Evolutionary conservation across 2,113 vertebrate genomes (phyloP), one percentile per base, ranked within the genome.

Genomic region (Saiga tatarica): DNA sequence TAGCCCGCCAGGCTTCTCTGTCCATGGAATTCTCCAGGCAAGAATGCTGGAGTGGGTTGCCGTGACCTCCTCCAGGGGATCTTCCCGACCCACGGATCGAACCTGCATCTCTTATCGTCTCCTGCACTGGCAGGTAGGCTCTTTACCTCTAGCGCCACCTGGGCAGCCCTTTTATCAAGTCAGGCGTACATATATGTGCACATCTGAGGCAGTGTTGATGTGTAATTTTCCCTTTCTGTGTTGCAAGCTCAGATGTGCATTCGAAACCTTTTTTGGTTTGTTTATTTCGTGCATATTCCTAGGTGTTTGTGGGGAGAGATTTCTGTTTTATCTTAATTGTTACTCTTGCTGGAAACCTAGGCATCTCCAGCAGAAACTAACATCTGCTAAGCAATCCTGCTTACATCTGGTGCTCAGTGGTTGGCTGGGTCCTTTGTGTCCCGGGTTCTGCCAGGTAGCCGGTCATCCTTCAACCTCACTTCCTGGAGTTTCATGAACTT

Each of bases 31-130:
- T 23, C n/a, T 71, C 67, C 19, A 71, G 19, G 67, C n/a, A 23
- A 71, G n/a, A 74, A 23, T 25, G 19, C 67, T 39, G 67, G n/a
- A 74, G 19, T 74, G 67, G 19, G 67, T 23, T 74, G 67, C 67
- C n/a, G 2, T 39, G n/a, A 10, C 36, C 17, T 74, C 67, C 67
- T 74, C 10, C n/a, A 74, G n/a, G 67, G 67, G 10, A 39, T 39
- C 10, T 39, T 39, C n/a, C 67, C 0, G 0, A 39, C 11, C 67
- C 36, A 74, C n/a, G 67, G 0, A 39, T 74, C 2, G 0, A 23
- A 39, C 12, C 67, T 39, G 67, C 9, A 6, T 74, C 10, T 74
- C 10, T 71, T 23, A 39, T 3, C 0, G 0, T 23, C 67, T 39
- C n/a, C n/a, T 74, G 67, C 67, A 3, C 6, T 39, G 67, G 2